Conservation (phyloP, 2,888 invertebrate genomes). For the Torymus texanus region DNA sequence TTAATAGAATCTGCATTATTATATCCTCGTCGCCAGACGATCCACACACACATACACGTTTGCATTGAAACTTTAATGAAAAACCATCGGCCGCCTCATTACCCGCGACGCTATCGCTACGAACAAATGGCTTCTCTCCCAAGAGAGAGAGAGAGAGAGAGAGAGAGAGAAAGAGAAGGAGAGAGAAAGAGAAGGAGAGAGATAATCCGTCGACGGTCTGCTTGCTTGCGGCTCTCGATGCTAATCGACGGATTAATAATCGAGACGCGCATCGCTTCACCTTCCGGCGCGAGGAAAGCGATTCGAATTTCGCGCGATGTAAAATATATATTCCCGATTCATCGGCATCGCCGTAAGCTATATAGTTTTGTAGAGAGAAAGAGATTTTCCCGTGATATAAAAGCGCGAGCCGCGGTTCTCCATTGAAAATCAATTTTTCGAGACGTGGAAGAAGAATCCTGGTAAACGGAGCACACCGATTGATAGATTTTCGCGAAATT, state of each 20-base stretch:
- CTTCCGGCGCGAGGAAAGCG: slow-evolving; percentile 2
- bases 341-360: not conserved
- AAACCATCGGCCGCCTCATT: slow-evolving; percentile 23
- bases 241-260: slow-evolving; percentile 45
- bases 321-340: too few species aligned
- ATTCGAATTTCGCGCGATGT: not conserved
- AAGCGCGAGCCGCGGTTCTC: not conserved
- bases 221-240: slow-evolving; percentile 6
- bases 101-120: not conserved
- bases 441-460: not conserved
- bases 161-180: too few species aligned
- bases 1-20: slow-evolving; percentile 23
- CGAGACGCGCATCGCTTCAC: slow-evolving; percentile 11
- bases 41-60: not conserved
- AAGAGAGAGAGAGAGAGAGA: not conserved
- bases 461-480: slow-evolving; percentile 6
- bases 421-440: slow-evolving; percentile 30
- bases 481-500: slow-evolving; percentile 13
- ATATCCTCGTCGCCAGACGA: not conserved
- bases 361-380: not conserved
- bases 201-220: not conserved
- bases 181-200: not conserved
- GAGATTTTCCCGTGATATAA: not conserved
- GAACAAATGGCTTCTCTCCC: not conserved
- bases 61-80: slow-evolving; percentile 37